Evolutionary conservation across 2,113 vertebrate species (phyloP).

Genomic region (Gadus chalcogrammus): DNA sequence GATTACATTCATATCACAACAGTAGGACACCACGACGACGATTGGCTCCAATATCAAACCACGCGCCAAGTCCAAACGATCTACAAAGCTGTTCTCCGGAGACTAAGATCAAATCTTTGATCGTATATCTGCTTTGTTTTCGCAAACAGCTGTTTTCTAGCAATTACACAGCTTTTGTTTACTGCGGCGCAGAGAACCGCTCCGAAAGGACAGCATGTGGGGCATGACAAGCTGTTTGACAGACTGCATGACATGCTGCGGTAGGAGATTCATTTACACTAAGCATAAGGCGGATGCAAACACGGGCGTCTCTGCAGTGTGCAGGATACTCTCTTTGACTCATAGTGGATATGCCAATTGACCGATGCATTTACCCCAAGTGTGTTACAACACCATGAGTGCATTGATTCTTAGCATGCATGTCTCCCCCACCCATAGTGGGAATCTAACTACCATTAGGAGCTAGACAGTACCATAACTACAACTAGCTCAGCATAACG

Average conservation of each 20-base stretch:
- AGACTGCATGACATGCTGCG: conserved; percentile 34
- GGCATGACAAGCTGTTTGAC: conserved; percentile 35
- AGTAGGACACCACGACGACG: conserved; percentile 2
- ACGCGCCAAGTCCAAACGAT: conserved; percentile 18
- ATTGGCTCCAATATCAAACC: conserved; percentile 15
- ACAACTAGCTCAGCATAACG: no score
- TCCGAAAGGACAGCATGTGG: conserved; percentile 43
- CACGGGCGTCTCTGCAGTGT: conserved; percentile 1
- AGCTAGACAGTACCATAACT: no score
- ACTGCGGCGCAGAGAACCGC: conserved; percentile 45
- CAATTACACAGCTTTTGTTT: conserved; percentile 54
- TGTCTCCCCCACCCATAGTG: no score
- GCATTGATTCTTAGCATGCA: no score
- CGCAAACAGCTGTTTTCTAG: conserved; percentile 48
- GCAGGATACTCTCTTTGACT: no score
- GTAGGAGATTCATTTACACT: conserved; percentile 36
- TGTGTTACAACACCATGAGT: neutral
- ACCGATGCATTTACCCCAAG: neutral
- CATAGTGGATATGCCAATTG: neutral
- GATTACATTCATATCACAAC: conserved; percentile 25
- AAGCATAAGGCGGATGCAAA: conserved; percentile 30
- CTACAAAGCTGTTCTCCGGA: conserved; percentile 40
- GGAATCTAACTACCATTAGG: no score
- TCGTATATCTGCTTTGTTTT: conserved; percentile 45
- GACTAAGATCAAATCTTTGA: conserved; percentile 40